phyloP scores from a whole-genome alignment of 2,888 invertebrate genomes.

The Apomyelois bistriatella region DNA sequence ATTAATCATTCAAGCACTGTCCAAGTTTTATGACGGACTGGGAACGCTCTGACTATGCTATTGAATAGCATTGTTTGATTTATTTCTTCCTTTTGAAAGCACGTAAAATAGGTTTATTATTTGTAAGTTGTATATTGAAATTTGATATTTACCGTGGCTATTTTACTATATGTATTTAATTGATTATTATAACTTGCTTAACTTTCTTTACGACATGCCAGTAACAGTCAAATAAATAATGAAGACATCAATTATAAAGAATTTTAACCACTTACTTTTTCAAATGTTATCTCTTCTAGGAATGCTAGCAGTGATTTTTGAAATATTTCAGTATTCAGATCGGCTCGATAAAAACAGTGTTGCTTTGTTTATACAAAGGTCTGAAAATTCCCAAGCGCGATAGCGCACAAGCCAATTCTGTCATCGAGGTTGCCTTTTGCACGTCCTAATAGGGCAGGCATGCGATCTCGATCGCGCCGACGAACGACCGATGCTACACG shows the following conservation, averaged over 20 bases:
- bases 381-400: constrained; percentile 25
- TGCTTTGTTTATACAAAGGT: constrained; percentile 16
- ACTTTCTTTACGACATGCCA: neutral
- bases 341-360: constrained; percentile 45
- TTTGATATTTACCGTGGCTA: neutral
- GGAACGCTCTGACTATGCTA: constrained; percentile 27
- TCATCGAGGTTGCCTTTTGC: constrained; percentile 54
- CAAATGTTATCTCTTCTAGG: too few relatives aligned
- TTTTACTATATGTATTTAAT: constrained; percentile 11
- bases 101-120: neutral
- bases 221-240: too few relatives aligned
- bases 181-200: constrained; percentile 5
- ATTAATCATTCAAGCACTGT: constrained; percentile 33
- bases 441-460: constrained; percentile 68
- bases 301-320: neutral
- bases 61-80: constrained; percentile 31
- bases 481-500: constrained; percentile 70
- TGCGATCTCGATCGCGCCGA: constrained; percentile 60
- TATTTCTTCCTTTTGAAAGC: constrained; percentile 23
- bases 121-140: neutral
- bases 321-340: constrained; percentile 20
- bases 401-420: constrained; percentile 45
- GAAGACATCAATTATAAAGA: too few relatives aligned
- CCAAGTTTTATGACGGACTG: constrained; percentile 24
- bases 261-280: too few relatives aligned